These are phyloP conservation scores for Cassiopea andromeda DNA, from an alignment of 30 jellyfish, hydroid and myxozoan species.

Conservation along the genomic window DNA sequence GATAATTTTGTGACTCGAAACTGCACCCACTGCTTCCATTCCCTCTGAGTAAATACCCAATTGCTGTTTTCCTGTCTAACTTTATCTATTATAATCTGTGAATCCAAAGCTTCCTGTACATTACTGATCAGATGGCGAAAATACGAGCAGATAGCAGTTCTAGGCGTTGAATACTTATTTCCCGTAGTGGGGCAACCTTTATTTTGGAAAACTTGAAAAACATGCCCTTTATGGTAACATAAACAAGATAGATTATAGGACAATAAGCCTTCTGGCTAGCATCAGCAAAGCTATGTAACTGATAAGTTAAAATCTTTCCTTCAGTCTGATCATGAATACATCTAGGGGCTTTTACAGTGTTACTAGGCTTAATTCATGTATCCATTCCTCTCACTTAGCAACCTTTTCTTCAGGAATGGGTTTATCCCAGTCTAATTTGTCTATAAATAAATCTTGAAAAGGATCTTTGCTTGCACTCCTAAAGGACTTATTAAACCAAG, in stretches of 20 bases:
- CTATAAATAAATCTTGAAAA: slow-evolving; percentile 43
- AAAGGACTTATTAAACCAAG: not conserved
- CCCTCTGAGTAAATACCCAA: slow-evolving; percentile 23
- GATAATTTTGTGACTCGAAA: slow-evolving; percentile 25
- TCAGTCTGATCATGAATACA: slow-evolving; percentile 22
- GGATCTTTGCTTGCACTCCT: slow-evolving; percentile 8
- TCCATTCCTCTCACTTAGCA: slow-evolving; percentile 38
- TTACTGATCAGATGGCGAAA: slow-evolving; percentile 1
- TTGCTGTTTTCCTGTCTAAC: slow-evolving; percentile 35
- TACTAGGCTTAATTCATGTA: slow-evolving; percentile 16
- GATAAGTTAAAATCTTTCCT: slow-evolving; percentile 36
- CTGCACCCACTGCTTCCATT: slow-evolving; percentile 55
- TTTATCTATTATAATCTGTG: not conserved
- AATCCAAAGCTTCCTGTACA: not conserved
- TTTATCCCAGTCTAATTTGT: slow-evolving; percentile 52
- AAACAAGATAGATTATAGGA: slow-evolving; percentile 49
- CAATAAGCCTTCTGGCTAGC: slow-evolving; percentile 64
- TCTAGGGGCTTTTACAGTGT: slow-evolving; percentile 18
- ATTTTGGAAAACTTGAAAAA: slow-evolving; percentile 35
- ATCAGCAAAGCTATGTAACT: slow-evolving; percentile 69
- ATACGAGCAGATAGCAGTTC: slow-evolving; percentile 37
- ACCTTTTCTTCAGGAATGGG: slow-evolving; percentile 38
- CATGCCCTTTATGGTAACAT: slow-evolving; percentile 6
- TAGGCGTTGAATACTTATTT: slow-evolving; percentile 16
- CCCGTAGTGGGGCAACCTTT: slow-evolving; percentile 44